Evolutionary conservation across 2,888 invertebrate species (phyloP), one percentile per base, ranked within the genome.

Genomic region (Arge pagana): DNA sequence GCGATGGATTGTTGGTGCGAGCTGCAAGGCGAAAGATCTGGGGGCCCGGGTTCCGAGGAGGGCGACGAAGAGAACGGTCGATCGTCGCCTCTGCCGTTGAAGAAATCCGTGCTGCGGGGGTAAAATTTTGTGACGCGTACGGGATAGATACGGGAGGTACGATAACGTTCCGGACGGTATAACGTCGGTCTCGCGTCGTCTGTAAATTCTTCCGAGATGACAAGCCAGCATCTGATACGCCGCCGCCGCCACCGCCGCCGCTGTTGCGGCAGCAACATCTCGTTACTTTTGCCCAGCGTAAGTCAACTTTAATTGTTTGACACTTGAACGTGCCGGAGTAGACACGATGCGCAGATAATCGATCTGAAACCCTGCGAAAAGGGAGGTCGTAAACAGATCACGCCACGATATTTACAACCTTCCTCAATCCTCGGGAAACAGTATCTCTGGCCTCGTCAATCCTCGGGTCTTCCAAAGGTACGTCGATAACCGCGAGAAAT

Each of bases 201-300:
- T 53, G 67, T 74, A 72, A 72, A 74, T 74, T 71, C 68, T 61
- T 67, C 63, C 60, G 63, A 69, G 68, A 73, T 70, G 71, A 73
- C 72, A 71, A 68, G 62, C 57, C 48, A 58, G 62, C 55, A 67
- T 70, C 68, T 63, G 68, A 69, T 65, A 61, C 41, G 37, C 19
- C 42, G 18, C 31, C 23, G 31, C 13, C 36, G 13, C 7, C 13
- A 7, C 36, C 36, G 11, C n/a, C n/a, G n/a, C n/a, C n/a, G n/a
- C n/a, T n/a, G n/a, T n/a, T n/a, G n/a, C n/a, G 11, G 42, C 8
- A 18, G 19, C 45, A 45, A 45, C 45, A 35, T 33, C 41, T 42
- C 51, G 50, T 41, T 30, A 26, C 50, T 50, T 30, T 24, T 19
- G 50, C 57, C 62, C 61, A 62, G 63, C 66, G 64, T 64, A 65